A percentile compares a stretch with the other conserved stretches of the same genome.
Evolutionary conservation across 2,797 vertebrate genomes (phyloP).

Genomic region (Crocidura indochinensis): DNA sequence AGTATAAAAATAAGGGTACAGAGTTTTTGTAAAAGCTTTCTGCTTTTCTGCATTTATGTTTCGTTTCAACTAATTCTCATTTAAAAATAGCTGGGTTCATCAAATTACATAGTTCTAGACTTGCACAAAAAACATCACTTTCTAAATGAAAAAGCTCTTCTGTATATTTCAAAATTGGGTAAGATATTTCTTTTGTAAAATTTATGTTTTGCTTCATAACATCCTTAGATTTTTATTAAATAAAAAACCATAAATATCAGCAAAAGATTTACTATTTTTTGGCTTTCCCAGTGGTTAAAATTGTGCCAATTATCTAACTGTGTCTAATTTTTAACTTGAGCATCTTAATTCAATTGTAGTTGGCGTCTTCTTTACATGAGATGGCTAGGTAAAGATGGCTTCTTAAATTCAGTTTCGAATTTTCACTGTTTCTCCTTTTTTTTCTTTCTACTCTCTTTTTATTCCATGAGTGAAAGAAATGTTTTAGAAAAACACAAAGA

Average conservation of each 20-base stretch:
- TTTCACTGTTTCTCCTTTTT: not conserved
- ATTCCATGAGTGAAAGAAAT: not conserved
- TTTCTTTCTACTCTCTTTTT: not conserved
- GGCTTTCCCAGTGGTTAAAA: not conserved
- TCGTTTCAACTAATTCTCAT: not conserved
- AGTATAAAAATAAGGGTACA: no score
- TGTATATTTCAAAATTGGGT: not conserved
- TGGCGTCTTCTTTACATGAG: not conserved
- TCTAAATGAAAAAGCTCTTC: not conserved
- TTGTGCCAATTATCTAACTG: no score
- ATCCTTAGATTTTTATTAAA: not conserved
- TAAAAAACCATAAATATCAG: no score
- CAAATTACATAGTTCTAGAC: accelerated
- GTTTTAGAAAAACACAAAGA: not conserved
- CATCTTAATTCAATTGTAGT: not conserved
- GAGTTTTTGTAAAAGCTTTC: not conserved
- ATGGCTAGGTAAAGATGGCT: not conserved
- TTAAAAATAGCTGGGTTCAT: not conserved
- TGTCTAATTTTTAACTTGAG: not conserved
- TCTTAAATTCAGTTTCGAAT: accelerated
- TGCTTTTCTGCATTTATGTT: no score
- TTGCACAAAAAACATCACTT: not conserved
- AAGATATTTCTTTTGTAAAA: not conserved
- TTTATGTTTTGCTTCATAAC: not conserved
- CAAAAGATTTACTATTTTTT: not conserved